A percentile compares a stretch with the other conserved stretches of the same genome.
These are phyloP conservation scores for Serilophus lunatus DNA, from an alignment of 2,113 vertebrate species.

Conservation along the genomic window DNA sequence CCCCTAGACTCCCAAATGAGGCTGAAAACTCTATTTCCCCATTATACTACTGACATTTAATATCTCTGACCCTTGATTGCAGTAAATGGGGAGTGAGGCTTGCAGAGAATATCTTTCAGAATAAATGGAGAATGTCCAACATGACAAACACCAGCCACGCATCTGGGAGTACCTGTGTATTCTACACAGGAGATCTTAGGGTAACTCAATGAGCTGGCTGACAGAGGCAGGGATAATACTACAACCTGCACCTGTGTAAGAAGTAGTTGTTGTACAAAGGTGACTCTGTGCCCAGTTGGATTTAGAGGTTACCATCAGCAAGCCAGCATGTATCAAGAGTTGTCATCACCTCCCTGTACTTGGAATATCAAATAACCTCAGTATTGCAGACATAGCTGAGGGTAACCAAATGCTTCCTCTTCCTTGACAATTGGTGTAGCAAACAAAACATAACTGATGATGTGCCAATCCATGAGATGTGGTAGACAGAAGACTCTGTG, in stretches of 20 bases:
- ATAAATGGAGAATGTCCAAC: not conserved
- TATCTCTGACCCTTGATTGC: not conserved
- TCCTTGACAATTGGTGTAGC: not conserved
- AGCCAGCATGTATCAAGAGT: conserved; percentile 4
- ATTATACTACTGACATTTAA: not conserved
- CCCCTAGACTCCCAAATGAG: not conserved
- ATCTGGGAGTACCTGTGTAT: not conserved
- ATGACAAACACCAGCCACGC: not conserved
- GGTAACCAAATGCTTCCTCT: conserved; percentile 30
- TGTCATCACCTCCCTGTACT: conserved; percentile 32
- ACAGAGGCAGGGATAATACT: not conserved
- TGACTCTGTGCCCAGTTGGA: not conserved
- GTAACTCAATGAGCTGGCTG: not conserved
- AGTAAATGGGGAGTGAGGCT: not conserved
- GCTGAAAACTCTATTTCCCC: not conserved
- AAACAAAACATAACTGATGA: conserved; percentile 7
- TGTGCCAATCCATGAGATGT: not conserved
- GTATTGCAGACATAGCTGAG: conserved; percentile 20
- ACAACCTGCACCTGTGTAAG: not conserved
- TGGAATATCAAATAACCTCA: conserved; percentile 34
- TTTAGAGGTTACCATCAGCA: conserved; percentile 14
- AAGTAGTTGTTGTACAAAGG: not conserved
- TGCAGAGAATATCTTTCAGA: not conserved
- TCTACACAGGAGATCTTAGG: not conserved
- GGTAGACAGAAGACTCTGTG: not conserved